These are phyloP conservation scores for Lipotes vexillifer DNA, from an alignment of 2,113 vertebrate species.

Conservation along the genomic window DNA sequence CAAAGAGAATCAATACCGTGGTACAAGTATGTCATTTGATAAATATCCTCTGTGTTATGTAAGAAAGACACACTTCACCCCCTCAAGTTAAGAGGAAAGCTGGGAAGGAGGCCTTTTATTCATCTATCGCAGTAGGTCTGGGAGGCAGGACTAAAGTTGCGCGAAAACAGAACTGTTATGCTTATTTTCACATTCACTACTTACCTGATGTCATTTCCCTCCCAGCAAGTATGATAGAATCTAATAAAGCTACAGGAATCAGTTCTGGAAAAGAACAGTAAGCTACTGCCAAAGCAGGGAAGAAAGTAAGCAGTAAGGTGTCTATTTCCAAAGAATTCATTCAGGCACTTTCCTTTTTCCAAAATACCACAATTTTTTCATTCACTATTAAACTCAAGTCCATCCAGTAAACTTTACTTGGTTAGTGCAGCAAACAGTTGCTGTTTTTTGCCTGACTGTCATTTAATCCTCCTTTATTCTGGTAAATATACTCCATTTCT, in stretches of 20 bases:
- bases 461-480: background rate
- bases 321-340: background rate
- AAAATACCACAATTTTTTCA: background rate
- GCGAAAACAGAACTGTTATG: background rate
- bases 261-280: background rate
- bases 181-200: conserved; percentile 26
- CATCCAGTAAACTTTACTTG: background rate
- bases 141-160: background rate
- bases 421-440: background rate
- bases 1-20: conserved; percentile 36
- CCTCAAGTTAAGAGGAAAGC: conserved; percentile 26
- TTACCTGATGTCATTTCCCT: conserved; percentile 28
- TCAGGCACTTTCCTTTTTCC: background rate
- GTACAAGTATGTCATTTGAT: conserved; percentile 30
- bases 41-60: conserved; percentile 29
- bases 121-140: conserved; percentile 23
- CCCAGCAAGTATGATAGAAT: background rate
- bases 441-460: background rate
- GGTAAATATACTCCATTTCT: background rate
- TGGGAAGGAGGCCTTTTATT: background rate
- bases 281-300: background rate
- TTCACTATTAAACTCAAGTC: background rate
- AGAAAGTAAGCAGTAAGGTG: background rate
- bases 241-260: background rate
- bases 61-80: conserved; percentile 34